Conservation (phyloP, 2,797 vertebrate species). For the Halcyon leucocephala region DNA sequence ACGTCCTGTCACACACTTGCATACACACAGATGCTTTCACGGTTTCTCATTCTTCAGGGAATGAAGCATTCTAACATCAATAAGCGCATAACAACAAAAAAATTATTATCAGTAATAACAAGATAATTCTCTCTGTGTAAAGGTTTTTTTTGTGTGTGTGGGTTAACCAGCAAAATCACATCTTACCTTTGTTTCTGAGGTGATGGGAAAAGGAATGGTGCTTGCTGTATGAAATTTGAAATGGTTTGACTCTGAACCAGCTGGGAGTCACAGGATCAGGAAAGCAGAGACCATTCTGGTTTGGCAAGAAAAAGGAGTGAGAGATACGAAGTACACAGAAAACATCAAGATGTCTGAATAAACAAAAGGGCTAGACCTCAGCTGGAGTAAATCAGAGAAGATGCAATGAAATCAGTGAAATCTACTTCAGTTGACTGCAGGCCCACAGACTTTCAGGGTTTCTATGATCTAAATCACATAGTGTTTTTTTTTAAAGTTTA, state of each 20-base stretch:
- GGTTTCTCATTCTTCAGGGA: not conserved
- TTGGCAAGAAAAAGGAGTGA: not conserved
- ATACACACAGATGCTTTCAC: not conserved
- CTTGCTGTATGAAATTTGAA: not conserved
- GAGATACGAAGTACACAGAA: not conserved
- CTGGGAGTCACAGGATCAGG: not conserved
- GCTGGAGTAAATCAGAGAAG: not conserved
- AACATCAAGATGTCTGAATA: conserved; percentile 1
- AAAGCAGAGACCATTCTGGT: not conserved
- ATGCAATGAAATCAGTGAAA: not conserved
- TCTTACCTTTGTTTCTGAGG: not conserved
- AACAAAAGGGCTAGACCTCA: not conserved
- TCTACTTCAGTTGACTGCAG: not conserved
- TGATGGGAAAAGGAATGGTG: not conserved
- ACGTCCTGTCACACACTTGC: not conserved
- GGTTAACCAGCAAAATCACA: not conserved
- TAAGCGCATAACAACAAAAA: not conserved
- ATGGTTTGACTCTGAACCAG: not conserved
- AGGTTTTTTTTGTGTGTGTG: not conserved
- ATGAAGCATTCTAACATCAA: not conserved
- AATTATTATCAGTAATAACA: not conserved
- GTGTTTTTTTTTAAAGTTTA: not conserved
- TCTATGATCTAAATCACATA: not conserved
- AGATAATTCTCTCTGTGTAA: not conserved
- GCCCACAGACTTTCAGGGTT: not conserved